Conservation (phyloP, 2,888 invertebrate genomes). For the Sarcophaga subvicina region DNA sequence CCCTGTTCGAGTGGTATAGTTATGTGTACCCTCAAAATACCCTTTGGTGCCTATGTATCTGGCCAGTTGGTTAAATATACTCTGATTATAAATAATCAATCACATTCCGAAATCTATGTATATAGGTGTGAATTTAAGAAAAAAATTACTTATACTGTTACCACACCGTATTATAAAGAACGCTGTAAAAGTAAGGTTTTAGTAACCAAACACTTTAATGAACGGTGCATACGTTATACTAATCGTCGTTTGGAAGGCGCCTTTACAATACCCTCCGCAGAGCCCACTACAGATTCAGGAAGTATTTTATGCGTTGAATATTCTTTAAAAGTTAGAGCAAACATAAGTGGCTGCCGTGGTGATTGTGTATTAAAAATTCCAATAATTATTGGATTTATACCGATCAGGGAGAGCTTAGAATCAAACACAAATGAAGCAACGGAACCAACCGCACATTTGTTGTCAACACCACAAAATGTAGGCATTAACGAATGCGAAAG, state of each 20-base stretch:
- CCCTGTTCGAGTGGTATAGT: slow-evolving; percentile 71
- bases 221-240: slow-evolving; percentile 61
- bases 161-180: slow-evolving; percentile 67
- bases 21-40: slow-evolving; percentile 69
- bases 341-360: slow-evolving; percentile 57
- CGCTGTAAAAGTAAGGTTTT: slow-evolving; percentile 55
- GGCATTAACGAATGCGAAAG: slow-evolving; percentile 3
- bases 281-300: slow-evolving; percentile 54
- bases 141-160: slow-evolving; percentile 69
- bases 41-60: slow-evolving; percentile 73
- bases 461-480: slow-evolving; percentile 32
- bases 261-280: slow-evolving; percentile 67
- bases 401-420: slow-evolving; percentile 67
- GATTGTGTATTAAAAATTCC: slow-evolving; percentile 65
- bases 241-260: slow-evolving; percentile 66
- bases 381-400: slow-evolving; percentile 73
- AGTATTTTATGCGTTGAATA: slow-evolving; percentile 69
- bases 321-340: slow-evolving; percentile 57
- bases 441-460: background rate
- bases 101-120: slow-evolving; percentile 59
- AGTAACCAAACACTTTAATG: slow-evolving; percentile 6
- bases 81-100: slow-evolving; percentile 72
- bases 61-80: slow-evolving; percentile 72
- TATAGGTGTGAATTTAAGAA: slow-evolving; percentile 68
- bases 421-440: slow-evolving; percentile 45